phyloP scores from a whole-genome alignment of 2,113 vertebrate species.

The Ciconia stormi region DNA sequence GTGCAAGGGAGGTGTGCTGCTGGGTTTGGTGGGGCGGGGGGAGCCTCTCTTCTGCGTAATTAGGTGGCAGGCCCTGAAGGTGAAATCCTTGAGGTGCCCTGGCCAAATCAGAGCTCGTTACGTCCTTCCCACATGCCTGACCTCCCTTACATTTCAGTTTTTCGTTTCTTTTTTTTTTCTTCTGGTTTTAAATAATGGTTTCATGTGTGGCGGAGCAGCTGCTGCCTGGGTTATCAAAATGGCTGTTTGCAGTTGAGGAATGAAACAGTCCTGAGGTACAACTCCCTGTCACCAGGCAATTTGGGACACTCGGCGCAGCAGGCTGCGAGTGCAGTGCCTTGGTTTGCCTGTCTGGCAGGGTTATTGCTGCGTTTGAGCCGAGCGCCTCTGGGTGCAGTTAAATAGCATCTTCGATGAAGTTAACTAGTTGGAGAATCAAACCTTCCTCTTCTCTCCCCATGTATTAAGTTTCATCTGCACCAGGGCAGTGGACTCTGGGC shows the following conservation, averaged over 20 bases:
- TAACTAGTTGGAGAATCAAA: not conserved
- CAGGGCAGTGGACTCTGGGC: not conserved
- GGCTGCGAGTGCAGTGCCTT: not conserved
- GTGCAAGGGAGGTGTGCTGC: not conserved
- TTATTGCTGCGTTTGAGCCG: not conserved
- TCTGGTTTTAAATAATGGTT: not conserved
- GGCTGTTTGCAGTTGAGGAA: not conserved
- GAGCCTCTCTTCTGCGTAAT: not conserved
- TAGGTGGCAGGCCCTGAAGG: not conserved
- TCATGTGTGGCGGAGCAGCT: not conserved
- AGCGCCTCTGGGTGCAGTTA: not conserved
- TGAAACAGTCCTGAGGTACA: not conserved
- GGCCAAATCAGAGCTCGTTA: not conserved
- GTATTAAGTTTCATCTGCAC: fast-evolving
- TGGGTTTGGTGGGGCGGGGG: not conserved
- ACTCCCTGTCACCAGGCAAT: fast-evolving
- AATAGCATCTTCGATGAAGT: fast-evolving
- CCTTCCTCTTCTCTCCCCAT: not conserved
- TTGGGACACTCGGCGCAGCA: not conserved
- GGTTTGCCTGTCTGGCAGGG: not conserved
- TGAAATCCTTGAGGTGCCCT: not conserved
- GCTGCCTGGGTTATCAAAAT: not conserved
- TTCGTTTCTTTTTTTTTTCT: fast-evolving
- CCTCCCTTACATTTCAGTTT: not conserved
- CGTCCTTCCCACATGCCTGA: not conserved